A percentile compares a stretch with the other conserved stretches of the same genome.
phyloP scores from a whole-genome alignment of 37 sponge, comb jelly and placozoan species.

The Ephydatia muelleri region DNA sequence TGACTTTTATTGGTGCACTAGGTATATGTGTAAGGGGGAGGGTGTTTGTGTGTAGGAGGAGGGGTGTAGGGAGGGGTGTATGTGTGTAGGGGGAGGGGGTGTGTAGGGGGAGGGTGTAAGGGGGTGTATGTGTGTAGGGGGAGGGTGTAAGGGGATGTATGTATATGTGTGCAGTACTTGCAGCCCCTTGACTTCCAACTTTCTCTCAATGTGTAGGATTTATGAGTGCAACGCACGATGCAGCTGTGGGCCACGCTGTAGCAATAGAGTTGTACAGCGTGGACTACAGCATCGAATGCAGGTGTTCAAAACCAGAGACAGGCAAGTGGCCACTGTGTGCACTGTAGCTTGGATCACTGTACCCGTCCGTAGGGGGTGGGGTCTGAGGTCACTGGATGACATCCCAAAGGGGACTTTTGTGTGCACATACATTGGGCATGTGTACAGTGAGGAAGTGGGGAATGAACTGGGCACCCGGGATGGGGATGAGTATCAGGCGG shows the following conservation, averaged over 20 bases:
- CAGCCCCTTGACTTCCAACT: not conserved
- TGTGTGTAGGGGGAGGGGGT: no score
- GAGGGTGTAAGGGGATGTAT: not conserved
- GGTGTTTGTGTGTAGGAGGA: no score
- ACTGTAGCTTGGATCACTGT: not conserved
- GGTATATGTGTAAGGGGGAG: no score
- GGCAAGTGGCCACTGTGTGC: conserved; percentile 15
- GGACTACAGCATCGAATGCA: conserved; percentile 70
- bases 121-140: no score
- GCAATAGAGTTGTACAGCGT: conserved; percentile 84
- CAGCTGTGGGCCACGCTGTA: conserved; percentile 63
- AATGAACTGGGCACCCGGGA: conserved; percentile 47
- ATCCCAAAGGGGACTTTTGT: conserved; percentile 90
- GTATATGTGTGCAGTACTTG: not conserved
- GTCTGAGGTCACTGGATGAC: conserved; percentile 81
- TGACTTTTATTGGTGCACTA: no score
- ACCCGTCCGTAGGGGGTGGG: conserved; percentile 72
- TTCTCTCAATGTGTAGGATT: conserved; percentile 41
- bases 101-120: no score
- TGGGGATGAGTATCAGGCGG: conserved; percentile 93
- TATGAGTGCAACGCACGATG: conserved; percentile 89
- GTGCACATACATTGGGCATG: conserved; percentile 73
- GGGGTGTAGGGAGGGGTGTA: no score
- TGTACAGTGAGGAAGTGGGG: conserved; percentile 71
- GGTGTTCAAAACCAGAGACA: conserved; percentile 76